Evolutionary conservation across 2,113 vertebrate genomes (phyloP), one percentile per base, ranked within the genome.

Genomic region (Spilogale gracilis): DNA sequence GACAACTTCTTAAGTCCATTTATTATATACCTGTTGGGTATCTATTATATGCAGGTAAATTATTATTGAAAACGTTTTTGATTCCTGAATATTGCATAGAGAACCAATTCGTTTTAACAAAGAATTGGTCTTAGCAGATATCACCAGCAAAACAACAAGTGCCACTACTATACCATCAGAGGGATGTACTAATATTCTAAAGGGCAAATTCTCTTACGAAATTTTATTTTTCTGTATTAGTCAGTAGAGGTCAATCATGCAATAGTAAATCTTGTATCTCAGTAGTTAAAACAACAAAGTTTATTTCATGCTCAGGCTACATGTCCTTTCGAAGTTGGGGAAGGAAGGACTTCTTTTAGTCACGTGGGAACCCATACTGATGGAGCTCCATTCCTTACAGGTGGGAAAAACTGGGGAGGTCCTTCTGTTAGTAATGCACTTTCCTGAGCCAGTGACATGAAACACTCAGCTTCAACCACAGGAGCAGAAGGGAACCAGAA

Each of bases 1-100:
- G 54, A 69, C 16, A 83, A 65, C 23, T 71, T 92, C 25, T 85
- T 89, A 71, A 92, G 61, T 95, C 96, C 21, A 88, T 25, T 91
- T 63, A 58, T 21, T 91, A 23, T 16, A n/a, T 54, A 63, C 6
- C 43, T 84, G 52, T 6, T 92, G 18, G 73, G 27, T 80, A 9
- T 16, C 7, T 87, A 43, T 12, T 71, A 6, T 93, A 61, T 91
- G 18, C 32, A 91, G 89, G 4, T 63, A 91, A 71, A 43, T 88
- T 92, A 45, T 69, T 96, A 78, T 43, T 79, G 91, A 85, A 93
- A 86, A 76, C 60, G 21, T 84, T 48, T 17, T 90, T 54, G 23
- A 81, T 91, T 93, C 3, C 52, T 95, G 20, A 60, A 76, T 90
- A 91, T 67, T 83, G 2, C 14, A 61, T n/a, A 48, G 38, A 89